These are phyloP conservation scores for Anthophora plumipes DNA, from an alignment of 2,888 invertebrate species.

Conservation along the genomic window DNA sequence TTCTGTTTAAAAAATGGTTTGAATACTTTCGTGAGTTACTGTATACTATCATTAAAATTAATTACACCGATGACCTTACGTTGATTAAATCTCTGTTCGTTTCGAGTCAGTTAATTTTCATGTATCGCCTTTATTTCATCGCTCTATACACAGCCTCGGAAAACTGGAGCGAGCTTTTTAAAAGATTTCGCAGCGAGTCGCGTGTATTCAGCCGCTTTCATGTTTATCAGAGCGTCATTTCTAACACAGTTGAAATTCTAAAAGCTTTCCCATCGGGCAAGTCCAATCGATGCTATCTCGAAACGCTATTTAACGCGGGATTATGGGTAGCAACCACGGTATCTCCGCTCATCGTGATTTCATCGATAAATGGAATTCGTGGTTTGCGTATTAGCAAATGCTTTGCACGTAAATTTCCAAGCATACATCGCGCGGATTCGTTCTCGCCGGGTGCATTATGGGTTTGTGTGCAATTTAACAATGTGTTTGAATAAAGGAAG, in stretches of 20 bases:
- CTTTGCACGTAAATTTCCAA: neutral
- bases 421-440: neutral
- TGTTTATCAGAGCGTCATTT: constrained; percentile 5
- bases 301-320: constrained; percentile 31
- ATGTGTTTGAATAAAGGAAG: constrained; percentile 25
- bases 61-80: neutral
- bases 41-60: neutral
- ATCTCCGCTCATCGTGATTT: constrained; percentile 5
- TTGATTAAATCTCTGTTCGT: neutral
- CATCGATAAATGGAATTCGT: constrained; percentile 21
- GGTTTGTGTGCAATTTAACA: neutral
- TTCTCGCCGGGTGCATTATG: neutral
- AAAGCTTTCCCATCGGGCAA: constrained; percentile 14
- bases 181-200: neutral
- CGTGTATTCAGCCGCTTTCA: neutral
- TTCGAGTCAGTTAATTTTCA: neutral
- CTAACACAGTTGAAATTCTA: constrained; percentile 11
- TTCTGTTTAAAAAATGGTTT: no score
- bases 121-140: neutral
- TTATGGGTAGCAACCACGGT: neutral
- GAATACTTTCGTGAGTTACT: no score
- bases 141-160: neutral
- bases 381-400: constrained; percentile 2
- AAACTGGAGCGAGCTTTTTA: neutral
- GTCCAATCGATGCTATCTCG: constrained; percentile 17